Evolutionary conservation across 2,113 vertebrate genomes (phyloP).

Genomic region (Bungarus multicinctus): DNA sequence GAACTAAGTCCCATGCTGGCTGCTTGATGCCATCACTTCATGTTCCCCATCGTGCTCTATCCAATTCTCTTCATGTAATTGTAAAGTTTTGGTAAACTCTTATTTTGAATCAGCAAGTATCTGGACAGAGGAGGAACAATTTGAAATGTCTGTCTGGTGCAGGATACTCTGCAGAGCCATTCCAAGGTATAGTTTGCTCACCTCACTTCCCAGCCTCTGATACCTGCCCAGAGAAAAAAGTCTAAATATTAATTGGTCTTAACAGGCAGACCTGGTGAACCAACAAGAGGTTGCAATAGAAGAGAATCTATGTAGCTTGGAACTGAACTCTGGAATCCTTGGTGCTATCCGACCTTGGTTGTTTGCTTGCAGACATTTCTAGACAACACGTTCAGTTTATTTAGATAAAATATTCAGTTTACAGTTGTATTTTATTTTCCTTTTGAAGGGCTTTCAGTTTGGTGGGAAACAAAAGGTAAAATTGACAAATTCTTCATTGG

Average conservation of each 20-base stretch:
- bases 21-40: not conserved
- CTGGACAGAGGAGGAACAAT: not conserved
- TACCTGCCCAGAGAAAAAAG: not conserved
- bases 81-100: not conserved
- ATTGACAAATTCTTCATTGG: not conserved
- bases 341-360: not conserved
- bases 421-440: not conserved
- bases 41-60: not conserved
- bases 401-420: not conserved
- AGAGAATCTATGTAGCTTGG: not conserved
- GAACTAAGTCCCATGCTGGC: not conserved
- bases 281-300: not conserved
- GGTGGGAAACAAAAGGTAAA: not conserved
- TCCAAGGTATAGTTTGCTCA: not conserved
- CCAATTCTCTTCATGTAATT: not conserved
- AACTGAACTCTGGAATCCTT: not conserved
- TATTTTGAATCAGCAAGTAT: not conserved
- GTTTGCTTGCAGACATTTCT: not conserved
- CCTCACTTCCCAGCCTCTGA: not conserved
- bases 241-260: not conserved
- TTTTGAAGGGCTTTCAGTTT: not conserved
- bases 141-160: not conserved
- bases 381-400: not conserved
- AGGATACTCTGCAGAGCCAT: not conserved
- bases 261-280: not conserved